phyloP scores from a whole-genome alignment of 2,797 vertebrate species.

The Cebuella pygmaea region DNA sequence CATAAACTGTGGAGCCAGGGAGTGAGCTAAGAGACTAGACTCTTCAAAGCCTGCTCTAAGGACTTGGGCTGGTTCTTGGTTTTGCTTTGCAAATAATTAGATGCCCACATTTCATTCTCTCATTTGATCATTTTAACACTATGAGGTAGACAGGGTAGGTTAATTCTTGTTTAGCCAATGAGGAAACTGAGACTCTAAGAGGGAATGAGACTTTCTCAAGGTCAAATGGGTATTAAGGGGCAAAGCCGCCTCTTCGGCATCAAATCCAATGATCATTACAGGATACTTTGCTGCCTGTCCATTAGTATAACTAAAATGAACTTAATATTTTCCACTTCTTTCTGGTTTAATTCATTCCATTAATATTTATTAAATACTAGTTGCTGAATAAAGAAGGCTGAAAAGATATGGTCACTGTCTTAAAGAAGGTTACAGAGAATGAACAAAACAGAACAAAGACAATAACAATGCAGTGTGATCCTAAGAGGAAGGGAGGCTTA shows the following conservation, averaged over 20 bases:
- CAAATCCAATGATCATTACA: not conserved
- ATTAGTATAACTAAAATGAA: not conserved
- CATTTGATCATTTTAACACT: not conserved
- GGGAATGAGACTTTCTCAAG: conserved; percentile 47
- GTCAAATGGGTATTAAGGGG: conserved; percentile 12
- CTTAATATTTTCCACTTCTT: not conserved
- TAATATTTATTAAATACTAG: conserved; percentile 34
- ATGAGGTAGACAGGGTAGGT: conserved; percentile 11
- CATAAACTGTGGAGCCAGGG: not conserved
- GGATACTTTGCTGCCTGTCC: not conserved
- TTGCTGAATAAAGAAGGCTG: not conserved
- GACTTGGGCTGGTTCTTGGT: not conserved
- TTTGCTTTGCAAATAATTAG: not conserved
- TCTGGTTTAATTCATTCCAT: conserved; percentile 26
- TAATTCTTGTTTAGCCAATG: conserved; percentile 40
- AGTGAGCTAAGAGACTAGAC: not conserved
- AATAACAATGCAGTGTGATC: fast-evolving
- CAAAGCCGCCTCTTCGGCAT: not conserved
- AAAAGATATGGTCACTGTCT: not conserved
- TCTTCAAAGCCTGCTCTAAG: not conserved
- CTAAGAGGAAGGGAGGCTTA: not conserved
- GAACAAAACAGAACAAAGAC: not conserved
- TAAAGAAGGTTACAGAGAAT: not conserved
- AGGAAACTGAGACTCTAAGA: conserved; percentile 38
- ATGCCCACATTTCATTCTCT: not conserved